Evolutionary conservation across 2,888 invertebrate genomes (phyloP), one percentile per base, ranked within the genome.

Genomic region (Papilio elwesi): DNA sequence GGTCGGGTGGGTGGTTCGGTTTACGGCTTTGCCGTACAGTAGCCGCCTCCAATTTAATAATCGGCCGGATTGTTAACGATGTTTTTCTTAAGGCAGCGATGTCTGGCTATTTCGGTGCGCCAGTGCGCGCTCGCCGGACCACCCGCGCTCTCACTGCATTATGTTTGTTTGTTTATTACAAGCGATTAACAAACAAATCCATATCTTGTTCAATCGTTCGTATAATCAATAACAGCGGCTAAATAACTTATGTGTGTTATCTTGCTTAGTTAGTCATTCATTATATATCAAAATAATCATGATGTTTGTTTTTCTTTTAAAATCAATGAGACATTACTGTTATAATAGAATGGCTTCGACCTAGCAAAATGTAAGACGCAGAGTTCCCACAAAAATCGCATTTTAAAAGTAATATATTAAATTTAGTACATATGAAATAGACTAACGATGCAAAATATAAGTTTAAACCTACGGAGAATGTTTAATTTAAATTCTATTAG

Each of bases 21-120:
- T 93, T 87, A 92, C 87, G 79, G 82, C 82, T 38, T 43, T 83
- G 79, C 81, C 80, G 81, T 80, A 83, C 91, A 89, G 90, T 91
- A 92, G 93, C 91, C 87, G 89, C 83, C 87, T 88, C 86, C 86
- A 85, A 89, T 91, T 88, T 91, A 90, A 91, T 90, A 92, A 90
- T 89, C 90, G 80, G 82, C 78, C 78, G 78, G 82, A 79, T 86
- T 87, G 87, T 91, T 90, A 91, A 92, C 90, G 88, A 90, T 90
- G 92, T 92, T 93, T 92, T 92, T 90, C 91, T 90, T 91, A 87
- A 86, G 86, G 85, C 87, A 82, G 85, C 83, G 80, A 83, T 84
- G 81, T 83, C 78, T 79, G 82, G 87, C 86, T 92, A 93, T 93
- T 93, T 92, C 79, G 83, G 91, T 85, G 84, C 83, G 85, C 82